phyloP scores from a whole-genome alignment of 2,797 vertebrate species.

The Buceros bicornis region DNA sequence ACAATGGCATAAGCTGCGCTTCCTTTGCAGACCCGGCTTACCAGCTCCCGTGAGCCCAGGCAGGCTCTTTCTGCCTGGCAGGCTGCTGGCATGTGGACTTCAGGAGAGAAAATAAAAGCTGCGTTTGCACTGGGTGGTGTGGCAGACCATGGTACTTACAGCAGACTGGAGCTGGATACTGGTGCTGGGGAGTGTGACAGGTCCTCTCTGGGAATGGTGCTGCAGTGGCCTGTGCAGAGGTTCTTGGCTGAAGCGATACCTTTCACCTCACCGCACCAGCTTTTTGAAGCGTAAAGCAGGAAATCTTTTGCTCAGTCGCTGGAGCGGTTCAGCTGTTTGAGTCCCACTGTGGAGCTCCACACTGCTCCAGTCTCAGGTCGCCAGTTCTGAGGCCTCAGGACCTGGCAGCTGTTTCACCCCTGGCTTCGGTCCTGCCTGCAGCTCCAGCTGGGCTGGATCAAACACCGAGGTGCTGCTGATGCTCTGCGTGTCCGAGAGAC shows the following conservation, averaged over 20 bases:
- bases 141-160: neutral
- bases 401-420: neutral
- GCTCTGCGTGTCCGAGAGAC: accelerated
- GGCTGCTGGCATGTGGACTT: neutral
- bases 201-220: neutral
- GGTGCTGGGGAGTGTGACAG: neutral
- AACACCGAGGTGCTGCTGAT: neutral
- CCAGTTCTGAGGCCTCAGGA: neutral
- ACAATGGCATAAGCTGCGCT: neutral
- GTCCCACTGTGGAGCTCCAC: neutral
- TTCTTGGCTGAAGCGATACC: neutral
- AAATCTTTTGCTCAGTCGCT: neutral
- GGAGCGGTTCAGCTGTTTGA: neutral
- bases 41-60: neutral
- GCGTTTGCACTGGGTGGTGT: no score
- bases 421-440: neutral
- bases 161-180: neutral
- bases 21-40: neutral
- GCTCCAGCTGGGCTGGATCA: neutral
- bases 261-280: neutral
- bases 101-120: neutral
- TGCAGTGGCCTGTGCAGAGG: neutral
- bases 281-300: neutral
- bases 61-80: neutral
- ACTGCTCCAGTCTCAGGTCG: accelerated